Evolutionary conservation across 2,888 invertebrate genomes (phyloP).

Genomic region (Dusona sp.): DNA sequence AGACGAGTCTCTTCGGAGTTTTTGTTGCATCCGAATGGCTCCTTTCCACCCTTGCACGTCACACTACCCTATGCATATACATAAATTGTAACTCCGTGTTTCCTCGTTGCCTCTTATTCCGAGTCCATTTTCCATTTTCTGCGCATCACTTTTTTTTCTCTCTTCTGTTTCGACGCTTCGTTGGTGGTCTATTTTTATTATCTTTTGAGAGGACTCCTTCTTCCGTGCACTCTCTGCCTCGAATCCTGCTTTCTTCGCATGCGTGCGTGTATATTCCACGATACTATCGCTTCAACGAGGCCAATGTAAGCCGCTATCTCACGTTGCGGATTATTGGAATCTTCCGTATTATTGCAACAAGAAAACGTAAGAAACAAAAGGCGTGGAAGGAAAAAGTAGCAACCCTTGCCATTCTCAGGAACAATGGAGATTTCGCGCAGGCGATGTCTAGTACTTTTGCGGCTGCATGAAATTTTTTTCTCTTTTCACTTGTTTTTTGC

Average conservation of each 20-base stretch:
- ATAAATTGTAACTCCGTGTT: neutral
- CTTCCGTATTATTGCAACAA: constrained; percentile 14
- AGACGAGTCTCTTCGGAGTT: constrained; percentile 26
- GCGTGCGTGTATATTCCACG: neutral
- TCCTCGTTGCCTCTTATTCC: neutral
- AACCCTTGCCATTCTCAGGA: constrained; percentile 4
- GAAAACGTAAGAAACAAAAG: constrained; percentile 31
- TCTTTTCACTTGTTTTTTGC: neutral
- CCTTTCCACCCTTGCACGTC: neutral
- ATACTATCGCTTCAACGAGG: constrained; percentile 64
- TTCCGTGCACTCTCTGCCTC: constrained; percentile 25
- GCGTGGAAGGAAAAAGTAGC: neutral
- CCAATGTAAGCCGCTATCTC: constrained; percentile 60
- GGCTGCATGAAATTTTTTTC: neutral
- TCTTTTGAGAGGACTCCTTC: constrained; percentile 46
- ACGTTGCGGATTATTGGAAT: constrained; percentile 62
- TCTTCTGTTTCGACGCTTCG: constrained; percentile 53
- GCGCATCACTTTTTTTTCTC: constrained; percentile 7
- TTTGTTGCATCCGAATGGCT: constrained; percentile 37
- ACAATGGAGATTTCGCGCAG: constrained; percentile 42
- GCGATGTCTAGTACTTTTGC: constrained; percentile 31
- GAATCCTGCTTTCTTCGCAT: constrained; percentile 15
- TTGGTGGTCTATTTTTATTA: constrained; percentile 10
- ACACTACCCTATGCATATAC: neutral
- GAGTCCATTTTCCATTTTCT: constrained; percentile 11